Conservation (phyloP, 2,888 invertebrate genomes). For the Ophioninae sp. region DNA sequence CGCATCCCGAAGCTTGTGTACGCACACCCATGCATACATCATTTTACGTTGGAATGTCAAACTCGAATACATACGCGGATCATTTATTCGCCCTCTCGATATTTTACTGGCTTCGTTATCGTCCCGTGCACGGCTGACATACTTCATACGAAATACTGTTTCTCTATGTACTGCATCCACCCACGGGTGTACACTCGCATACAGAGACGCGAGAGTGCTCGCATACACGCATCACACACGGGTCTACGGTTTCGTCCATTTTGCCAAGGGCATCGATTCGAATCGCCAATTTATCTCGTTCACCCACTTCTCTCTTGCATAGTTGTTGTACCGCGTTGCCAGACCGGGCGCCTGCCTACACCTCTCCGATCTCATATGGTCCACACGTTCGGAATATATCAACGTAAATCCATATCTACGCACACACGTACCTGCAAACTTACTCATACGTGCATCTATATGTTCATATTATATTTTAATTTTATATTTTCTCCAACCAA, state of each 20-base stretch:
- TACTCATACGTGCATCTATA: too few relatives aligned
- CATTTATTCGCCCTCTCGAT: conserved; percentile 72
- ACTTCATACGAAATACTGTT: conserved; percentile 43
- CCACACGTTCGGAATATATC: not conserved
- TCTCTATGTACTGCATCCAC: conserved; percentile 14
- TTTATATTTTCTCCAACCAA: not conserved
- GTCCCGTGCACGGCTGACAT: conserved; percentile 52
- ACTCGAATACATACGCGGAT: conserved; percentile 70
- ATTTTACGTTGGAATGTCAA: conserved; percentile 73
- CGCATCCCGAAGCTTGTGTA: not conserved
- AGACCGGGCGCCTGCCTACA: not conserved
- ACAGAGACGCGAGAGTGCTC: not conserved
- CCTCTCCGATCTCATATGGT: not conserved
- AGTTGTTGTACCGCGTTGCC: conserved; percentile 35
- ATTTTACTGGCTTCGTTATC: conserved; percentile 69
- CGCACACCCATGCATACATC: conserved; percentile 63
- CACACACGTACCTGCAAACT: not conserved
- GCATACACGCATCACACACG: not conserved
- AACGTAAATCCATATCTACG: not conserved
- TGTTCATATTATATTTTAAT: not conserved
- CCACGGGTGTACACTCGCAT: not conserved
- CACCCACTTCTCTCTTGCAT: conserved; percentile 42
- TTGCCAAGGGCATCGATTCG: conserved; percentile 54
- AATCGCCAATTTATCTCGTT: conserved; percentile 61
- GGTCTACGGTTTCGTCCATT: conserved; percentile 12